phyloP scores from a whole-genome alignment of 2,797 vertebrate genomes.

The Dicrostonyx torquatus region DNA sequence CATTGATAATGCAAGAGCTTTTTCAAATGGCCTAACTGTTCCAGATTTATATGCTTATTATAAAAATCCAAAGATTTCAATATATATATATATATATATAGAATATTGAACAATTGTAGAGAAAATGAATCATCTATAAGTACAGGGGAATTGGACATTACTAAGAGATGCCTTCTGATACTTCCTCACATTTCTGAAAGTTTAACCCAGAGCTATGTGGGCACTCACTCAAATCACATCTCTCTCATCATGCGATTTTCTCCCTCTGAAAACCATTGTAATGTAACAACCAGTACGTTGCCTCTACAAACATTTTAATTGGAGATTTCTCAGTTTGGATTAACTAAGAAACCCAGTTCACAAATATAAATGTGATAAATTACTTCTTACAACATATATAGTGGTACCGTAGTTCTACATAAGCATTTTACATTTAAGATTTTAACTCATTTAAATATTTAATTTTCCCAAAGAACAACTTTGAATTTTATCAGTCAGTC shows the following conservation, averaged over 20 bases:
- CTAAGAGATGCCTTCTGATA: neutral
- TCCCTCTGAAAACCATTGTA: neutral
- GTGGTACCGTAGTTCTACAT: neutral
- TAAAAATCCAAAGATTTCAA: neutral
- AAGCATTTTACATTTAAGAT: neutral
- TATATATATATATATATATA: neutral
- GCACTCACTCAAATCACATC: neutral
- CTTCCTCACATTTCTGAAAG: neutral
- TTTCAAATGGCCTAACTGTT: slow-evolving; percentile 25
- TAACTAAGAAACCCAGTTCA: neutral
- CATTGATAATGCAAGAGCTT: slow-evolving; percentile 54
- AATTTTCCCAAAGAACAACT: neutral
- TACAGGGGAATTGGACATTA: neutral
- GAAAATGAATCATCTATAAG: neutral
- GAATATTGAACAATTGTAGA: neutral
- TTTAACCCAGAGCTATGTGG: neutral
- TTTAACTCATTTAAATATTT: neutral
- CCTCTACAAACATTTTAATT: neutral
- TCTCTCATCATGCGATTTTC: neutral
- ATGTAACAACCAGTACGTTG: neutral
- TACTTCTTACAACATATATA: neutral
- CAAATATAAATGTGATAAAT: neutral
- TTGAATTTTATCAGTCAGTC: neutral
- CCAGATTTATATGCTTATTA: slow-evolving; percentile 2
- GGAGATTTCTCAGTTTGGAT: neutral